These are phyloP conservation scores for Mionectes macconnelli DNA, from an alignment of 2,113 vertebrate species.

Conservation along the genomic window DNA sequence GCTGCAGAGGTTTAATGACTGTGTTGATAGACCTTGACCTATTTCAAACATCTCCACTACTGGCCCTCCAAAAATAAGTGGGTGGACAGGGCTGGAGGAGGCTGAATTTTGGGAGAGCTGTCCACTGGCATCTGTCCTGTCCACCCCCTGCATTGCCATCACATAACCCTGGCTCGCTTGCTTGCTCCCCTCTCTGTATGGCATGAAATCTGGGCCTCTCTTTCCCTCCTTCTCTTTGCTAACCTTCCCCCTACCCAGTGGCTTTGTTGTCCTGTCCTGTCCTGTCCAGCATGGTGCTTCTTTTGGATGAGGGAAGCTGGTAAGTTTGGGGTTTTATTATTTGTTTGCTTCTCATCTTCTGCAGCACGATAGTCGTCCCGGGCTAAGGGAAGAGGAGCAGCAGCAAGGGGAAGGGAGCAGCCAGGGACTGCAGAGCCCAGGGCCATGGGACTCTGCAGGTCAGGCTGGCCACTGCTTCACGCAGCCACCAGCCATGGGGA, in stretches of 20 bases:
- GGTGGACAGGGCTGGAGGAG: background rate
- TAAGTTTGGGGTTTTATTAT: constrained; percentile 2
- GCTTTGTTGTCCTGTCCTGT: constrained; percentile 48
- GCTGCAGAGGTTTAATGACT: background rate
- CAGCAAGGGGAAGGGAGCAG: background rate
- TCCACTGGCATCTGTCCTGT: constrained; percentile 7
- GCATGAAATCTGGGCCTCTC: background rate
- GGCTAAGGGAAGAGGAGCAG: background rate
- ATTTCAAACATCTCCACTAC: background rate
- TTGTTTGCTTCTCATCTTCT: constrained; percentile 64
- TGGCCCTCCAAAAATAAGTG: background rate
- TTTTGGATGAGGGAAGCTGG: constrained; percentile 69
- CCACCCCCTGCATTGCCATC: constrained; percentile 19
- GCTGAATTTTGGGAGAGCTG: background rate
- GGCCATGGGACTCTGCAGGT: background rate
- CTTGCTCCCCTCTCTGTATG: background rate
- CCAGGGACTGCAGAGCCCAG: background rate
- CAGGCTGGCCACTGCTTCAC: background rate
- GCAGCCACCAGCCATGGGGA: background rate
- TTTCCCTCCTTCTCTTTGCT: background rate
- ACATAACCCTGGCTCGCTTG: background rate
- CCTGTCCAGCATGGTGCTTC: constrained; percentile 42
- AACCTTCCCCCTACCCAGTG: background rate
- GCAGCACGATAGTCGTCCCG: constrained; percentile 1
- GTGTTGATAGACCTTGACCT: background rate